Conservation (phyloP, 1,140 invertebrate genomes). For the Heliothis virescens region DNA sequence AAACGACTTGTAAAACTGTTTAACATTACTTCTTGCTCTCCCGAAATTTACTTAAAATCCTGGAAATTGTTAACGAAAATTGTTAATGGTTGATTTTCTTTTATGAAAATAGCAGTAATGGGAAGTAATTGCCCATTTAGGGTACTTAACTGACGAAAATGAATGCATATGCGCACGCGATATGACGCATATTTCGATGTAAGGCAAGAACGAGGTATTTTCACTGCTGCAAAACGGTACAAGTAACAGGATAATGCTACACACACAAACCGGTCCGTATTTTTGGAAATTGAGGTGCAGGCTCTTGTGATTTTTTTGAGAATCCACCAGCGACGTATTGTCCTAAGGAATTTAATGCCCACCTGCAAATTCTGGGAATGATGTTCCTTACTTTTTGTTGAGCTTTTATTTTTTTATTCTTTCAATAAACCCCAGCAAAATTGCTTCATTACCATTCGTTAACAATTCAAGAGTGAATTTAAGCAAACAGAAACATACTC, state of each 20-base stretch:
- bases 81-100: constrained; percentile 23
- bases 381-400: constrained; percentile 2
- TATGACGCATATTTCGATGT: constrained; percentile 51
- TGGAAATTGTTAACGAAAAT: background rate
- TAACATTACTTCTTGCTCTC: background rate
- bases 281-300: constrained; percentile 59
- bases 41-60: background rate
- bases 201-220: constrained; percentile 35
- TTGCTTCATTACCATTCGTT: constrained; percentile 26
- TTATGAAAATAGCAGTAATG: constrained; percentile 9
- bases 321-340: background rate
- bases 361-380: constrained; percentile 27
- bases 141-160: constrained; percentile 32
- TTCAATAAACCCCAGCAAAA: constrained; percentile 15
- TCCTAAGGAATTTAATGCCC: constrained; percentile 35
- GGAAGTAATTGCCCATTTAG: constrained; percentile 10
- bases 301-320: constrained; percentile 51
- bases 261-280: constrained; percentile 60
- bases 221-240: constrained; percentile 64
- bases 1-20: no score
- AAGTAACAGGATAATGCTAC: constrained; percentile 66
- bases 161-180: constrained; percentile 38
- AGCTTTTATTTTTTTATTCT: constrained; percentile 16
- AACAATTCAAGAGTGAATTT: background rate
- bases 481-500: constrained; percentile 17